Evolutionary conservation across 2,113 vertebrate species (phyloP).

Genomic region (Silurus meridionalis): DNA sequence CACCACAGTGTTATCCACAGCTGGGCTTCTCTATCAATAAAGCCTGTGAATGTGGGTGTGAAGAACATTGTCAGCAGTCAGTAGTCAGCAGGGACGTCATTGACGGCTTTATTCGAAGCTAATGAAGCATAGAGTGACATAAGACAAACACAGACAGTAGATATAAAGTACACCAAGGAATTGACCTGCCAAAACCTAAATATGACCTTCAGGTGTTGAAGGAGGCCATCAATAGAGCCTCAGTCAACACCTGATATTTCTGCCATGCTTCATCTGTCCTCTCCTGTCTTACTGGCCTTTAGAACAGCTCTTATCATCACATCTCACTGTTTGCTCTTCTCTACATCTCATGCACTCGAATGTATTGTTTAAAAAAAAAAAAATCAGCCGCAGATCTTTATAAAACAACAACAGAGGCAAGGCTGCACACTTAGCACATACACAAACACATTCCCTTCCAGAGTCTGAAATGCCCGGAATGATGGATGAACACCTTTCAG

Average conservation of each 20-base stretch:
- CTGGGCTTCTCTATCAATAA: conserved; percentile 29
- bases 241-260: conserved; percentile 63
- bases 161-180: conserved; percentile 40
- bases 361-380: conserved; percentile 30
- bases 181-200: conserved; percentile 5
- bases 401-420: not conserved
- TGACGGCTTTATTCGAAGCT: conserved; percentile 58
- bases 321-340: conserved; percentile 48
- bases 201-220: not conserved
- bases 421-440: not conserved
- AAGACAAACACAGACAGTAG: conserved; percentile 45
- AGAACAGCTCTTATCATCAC: conserved; percentile 57
- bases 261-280: conserved; percentile 40
- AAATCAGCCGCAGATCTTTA: conserved; percentile 13
- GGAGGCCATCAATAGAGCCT: conserved; percentile 56
- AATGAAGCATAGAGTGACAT: conserved; percentile 60
- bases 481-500: conserved; percentile 59
- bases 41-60: conserved; percentile 28
- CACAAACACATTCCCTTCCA: conserved; percentile 20
- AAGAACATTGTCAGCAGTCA: conserved; percentile 55
- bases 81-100: conserved; percentile 39
- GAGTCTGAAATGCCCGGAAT: conserved; percentile 33
- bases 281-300: conserved; percentile 50
- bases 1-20: conserved; percentile 22
- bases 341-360: conserved; percentile 17